Evolutionary conservation across 1,140 invertebrate species (phyloP).

Genomic region (Diorhabda elongata): DNA sequence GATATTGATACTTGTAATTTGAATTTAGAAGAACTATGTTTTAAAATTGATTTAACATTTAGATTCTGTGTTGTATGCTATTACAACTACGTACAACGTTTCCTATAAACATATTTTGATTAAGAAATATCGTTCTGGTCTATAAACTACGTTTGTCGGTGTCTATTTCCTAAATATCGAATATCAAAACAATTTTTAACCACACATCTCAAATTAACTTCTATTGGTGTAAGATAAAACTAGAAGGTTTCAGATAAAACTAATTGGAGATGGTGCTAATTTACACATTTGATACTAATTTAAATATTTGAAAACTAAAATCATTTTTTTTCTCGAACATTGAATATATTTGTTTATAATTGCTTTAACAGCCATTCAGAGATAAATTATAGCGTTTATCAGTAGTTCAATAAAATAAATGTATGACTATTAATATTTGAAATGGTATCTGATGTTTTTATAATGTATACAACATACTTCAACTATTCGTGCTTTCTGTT

Average conservation of each 20-base stretch:
- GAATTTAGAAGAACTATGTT: too few species aligned
- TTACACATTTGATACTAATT: slow-evolving; percentile 7
- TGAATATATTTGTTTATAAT: background rate
- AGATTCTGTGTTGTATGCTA: too few species aligned
- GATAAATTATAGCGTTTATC: background rate
- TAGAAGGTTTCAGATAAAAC: background rate
- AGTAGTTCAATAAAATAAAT: too few species aligned
- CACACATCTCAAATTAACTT: slow-evolving; percentile 12
- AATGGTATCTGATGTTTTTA: too few species aligned
- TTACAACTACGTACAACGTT: too few species aligned
- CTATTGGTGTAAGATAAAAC: slow-evolving; percentile 1
- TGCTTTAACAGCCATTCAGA: background rate
- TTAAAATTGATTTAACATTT: too few species aligned
- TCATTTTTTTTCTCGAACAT: background rate
- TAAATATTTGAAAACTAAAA: background rate
- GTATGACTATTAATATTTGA: too few species aligned
- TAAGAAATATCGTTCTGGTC: slow-evolving; percentile 1
- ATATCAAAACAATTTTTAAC: slow-evolving; percentile 20
- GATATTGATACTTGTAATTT: too few species aligned
- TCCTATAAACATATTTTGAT: background rate
- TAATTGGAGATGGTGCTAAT: background rate
- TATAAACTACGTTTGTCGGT: slow-evolving; percentile 5
- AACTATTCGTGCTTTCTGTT: too few species aligned
- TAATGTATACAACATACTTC: too few species aligned
- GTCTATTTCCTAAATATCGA: slow-evolving; percentile 13